These are phyloP conservation scores for Hirtodrosophila duncani DNA, from an alignment of 2,888 invertebrate species.

Conservation along the genomic window DNA sequence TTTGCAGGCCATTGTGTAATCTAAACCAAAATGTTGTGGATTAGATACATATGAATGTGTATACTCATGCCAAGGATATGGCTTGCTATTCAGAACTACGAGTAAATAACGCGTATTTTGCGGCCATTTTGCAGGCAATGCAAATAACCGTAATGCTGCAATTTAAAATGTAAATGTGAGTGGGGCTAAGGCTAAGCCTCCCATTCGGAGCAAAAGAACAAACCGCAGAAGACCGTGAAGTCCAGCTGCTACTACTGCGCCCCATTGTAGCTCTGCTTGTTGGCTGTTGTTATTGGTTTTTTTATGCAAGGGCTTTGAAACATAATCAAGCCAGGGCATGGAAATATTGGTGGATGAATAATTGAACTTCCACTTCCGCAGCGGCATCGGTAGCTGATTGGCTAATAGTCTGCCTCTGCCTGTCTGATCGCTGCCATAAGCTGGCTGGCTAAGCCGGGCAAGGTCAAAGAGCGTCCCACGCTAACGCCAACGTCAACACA, in stretches of 20 bases:
- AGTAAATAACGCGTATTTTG: constrained; percentile 49
- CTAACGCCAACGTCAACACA: too few relatives aligned
- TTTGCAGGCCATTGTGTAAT: too few relatives aligned
- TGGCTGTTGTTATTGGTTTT: constrained; percentile 6
- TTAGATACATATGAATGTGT: too few relatives aligned
- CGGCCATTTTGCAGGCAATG: constrained; percentile 50
- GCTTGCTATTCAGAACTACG: constrained; percentile 36
- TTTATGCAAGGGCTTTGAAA: constrained; percentile 35
- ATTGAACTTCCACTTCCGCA: constrained; percentile 65
- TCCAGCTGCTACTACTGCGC: too few relatives aligned
- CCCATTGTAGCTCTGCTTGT: constrained; percentile 7
- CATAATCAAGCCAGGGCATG: constrained; percentile 40
- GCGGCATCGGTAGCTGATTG: constrained; percentile 59
- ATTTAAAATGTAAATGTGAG: constrained; percentile 70
- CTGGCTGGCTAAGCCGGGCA: constrained; percentile 21
- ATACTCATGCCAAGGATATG: too few relatives aligned
- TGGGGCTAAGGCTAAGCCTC: constrained; percentile 44
- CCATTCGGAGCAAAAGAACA: constrained; percentile 42
- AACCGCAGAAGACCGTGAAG: too few relatives aligned
- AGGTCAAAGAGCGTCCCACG: too few relatives aligned
- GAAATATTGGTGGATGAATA: constrained; percentile 52
- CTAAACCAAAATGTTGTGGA: too few relatives aligned
- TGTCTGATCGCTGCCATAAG: background rate
- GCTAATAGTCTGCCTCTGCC: constrained; percentile 24
- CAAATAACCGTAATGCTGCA: constrained; percentile 61